Base-by-base conservation (phyloP, 30 jellyfish, hydroid and myxozoan species). In the Hydractinia echinata region DNA sequence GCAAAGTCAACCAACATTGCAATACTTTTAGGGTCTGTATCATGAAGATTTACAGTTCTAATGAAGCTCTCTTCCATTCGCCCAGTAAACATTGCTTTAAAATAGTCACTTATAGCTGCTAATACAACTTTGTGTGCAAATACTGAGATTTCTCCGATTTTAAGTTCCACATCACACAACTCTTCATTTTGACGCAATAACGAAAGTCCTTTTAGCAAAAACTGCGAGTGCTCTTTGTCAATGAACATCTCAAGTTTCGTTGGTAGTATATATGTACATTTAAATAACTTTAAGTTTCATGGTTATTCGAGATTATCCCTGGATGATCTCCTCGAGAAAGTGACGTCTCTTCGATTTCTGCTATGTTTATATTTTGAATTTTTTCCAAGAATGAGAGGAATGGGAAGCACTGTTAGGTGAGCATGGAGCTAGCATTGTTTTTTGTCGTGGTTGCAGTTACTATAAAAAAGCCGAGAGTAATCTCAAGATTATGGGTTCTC, bases 81-180 rank as follows among this genome's bases (percentile, higher is more conserved):
- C 55, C 95, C 92, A 20, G 95, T 85, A 67, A 90, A 90, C 97
- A 90, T 90, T 49, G 97, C 97, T 76, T 90, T 90, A 85, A 90
- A 90, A 73, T 90, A 90, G 53, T 85, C 89, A 74, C 97, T 90
- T 21, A 88, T 80, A 9, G 97, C 97, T 61, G 97, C 90, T 55
- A 90, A 66, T 5, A 90, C 97, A 60, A 83, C 95, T 77, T 90
- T 90, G 70, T 90, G 97, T 11, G 95, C 97, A 77, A 66, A 77
- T 0, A 77, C 74, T 6, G 72, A 73, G 48, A 77, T 61, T 54
- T 83, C 94, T 4, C 94, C 89, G 53, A 85, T 95, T 14, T 79
- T 92, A 7, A 90, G 85, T 79, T 90, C 97, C 4, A 90, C 95
- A 77, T 90, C 97, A 70, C 97, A 90, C 18, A 90, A 78, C 61